A percentile compares a stretch with the other conserved stretches of the same genome.
Conservation (phyloP, 2,797 vertebrate genomes). For the Eulemur mongoz region DNA sequence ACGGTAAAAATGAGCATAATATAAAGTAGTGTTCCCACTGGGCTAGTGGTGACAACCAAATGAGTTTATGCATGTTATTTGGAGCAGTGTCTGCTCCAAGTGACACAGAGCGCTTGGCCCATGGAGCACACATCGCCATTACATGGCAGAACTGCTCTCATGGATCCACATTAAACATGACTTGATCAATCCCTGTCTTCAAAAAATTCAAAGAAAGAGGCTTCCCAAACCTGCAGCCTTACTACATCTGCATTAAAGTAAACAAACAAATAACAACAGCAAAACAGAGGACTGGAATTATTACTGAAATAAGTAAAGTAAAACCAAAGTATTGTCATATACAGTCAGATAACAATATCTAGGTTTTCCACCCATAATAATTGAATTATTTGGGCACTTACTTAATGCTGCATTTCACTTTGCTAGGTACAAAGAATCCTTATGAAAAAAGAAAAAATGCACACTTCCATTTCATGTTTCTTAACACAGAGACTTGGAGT, state of each 20-base stretch:
- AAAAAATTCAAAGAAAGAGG: neutral
- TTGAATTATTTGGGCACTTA: neutral
- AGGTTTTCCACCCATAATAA: neutral
- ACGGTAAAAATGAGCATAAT: neutral
- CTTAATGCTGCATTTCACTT: neutral
- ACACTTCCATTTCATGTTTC: neutral
- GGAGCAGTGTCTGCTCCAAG: neutral
- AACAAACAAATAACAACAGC: neutral
- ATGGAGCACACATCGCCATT: neutral
- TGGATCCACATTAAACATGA: neutral
- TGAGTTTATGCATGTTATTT: neutral
- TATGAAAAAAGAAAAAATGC: neutral
- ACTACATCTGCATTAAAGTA: neutral
- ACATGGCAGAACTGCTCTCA: neutral
- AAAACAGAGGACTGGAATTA: neutral
- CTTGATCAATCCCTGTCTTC: neutral
- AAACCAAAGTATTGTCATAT: neutral
- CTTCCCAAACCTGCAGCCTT: neutral
- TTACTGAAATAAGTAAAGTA: slow-evolving; percentile 14
- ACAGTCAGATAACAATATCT: neutral
- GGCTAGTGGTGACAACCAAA: neutral
- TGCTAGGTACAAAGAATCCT: neutral
- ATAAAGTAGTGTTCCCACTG: neutral
- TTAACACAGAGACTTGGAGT: neutral
- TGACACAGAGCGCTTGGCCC: neutral